Percentiles rank a stretch among this genome's conserved stretches.
Evolutionary conservation across 2,797 vertebrate species (phyloP).

Genomic region (Gila robusta): DNA sequence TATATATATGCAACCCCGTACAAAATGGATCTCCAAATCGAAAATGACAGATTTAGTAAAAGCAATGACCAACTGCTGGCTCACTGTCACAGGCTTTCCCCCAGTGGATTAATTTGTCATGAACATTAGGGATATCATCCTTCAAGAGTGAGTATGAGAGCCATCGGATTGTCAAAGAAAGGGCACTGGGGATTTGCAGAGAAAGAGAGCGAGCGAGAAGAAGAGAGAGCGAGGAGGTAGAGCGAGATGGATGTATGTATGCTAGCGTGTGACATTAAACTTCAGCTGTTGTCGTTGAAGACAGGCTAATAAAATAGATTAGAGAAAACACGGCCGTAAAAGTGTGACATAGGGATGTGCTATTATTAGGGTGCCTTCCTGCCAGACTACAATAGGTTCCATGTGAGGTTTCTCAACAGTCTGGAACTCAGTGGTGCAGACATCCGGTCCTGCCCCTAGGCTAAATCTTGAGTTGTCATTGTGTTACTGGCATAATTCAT

Average conservation of each 20-base stretch:
- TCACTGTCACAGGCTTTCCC: constrained; percentile 82
- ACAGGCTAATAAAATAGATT: constrained; percentile 35
- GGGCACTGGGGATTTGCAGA: constrained; percentile 78
- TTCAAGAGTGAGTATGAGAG: constrained; percentile 82
- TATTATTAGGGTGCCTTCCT: constrained; percentile 16
- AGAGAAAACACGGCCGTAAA: neutral
- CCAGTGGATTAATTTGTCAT: constrained; percentile 87
- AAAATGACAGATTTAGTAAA: constrained; percentile 83
- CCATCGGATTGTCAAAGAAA: constrained; percentile 81
- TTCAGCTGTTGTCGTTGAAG: constrained; percentile 58
- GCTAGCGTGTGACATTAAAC: constrained; percentile 74
- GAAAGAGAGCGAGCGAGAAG: constrained; percentile 45
- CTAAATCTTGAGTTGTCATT: constrained; percentile 23
- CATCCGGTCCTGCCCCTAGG: constrained; percentile 7
- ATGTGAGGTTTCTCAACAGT: neutral
- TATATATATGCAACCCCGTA: constrained; percentile 62
- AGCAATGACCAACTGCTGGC: constrained; percentile 80
- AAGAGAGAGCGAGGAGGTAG: neutral
- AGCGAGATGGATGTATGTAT: constrained; percentile 37
- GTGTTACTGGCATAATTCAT: constrained; percentile 29
- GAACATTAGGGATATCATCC: constrained; percentile 86
- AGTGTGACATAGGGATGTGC: constrained; percentile 10
- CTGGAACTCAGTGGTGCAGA: constrained; percentile 2
- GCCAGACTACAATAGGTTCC: neutral
- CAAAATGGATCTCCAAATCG: constrained; percentile 72